Evolutionary conservation across 2,797 vertebrate genomes (phyloP).

Genomic region (Sebastes reedi): DNA sequence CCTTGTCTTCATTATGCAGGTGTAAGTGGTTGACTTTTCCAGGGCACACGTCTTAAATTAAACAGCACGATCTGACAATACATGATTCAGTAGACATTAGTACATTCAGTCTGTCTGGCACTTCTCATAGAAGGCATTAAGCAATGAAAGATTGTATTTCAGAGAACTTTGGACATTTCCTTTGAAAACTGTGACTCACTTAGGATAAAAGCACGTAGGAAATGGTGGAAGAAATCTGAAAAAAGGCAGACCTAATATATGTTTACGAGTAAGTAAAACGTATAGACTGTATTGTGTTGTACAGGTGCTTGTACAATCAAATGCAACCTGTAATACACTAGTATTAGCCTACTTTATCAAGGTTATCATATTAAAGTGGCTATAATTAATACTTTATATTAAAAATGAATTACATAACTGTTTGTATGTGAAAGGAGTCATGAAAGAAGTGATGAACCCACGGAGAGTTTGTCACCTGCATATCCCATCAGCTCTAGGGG

Average conservation of each 20-base stretch:
- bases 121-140: neutral
- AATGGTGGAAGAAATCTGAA: neutral
- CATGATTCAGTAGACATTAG: neutral
- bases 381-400: too few species aligned
- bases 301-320: too few species aligned
- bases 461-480: neutral
- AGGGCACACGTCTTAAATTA: neutral
- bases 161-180: neutral
- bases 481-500: neutral
- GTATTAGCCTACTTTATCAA: too few species aligned
- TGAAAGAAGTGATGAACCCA: neutral
- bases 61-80: neutral
- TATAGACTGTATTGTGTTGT: too few species aligned
- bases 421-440: too few species aligned
- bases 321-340: too few species aligned
- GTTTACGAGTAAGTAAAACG: too few species aligned
- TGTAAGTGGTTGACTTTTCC: neutral
- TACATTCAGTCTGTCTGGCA: neutral
- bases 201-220: neutral
- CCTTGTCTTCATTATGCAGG: neutral
- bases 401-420: too few species aligned
- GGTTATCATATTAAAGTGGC: too few species aligned
- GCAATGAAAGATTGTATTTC: neutral
- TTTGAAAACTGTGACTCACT: neutral
- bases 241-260: neutral